Percentiles rank a stretch among this genome's conserved stretches.
Conservation (phyloP, 2,888 invertebrate genomes). For the Drosophila mimica region DNA sequence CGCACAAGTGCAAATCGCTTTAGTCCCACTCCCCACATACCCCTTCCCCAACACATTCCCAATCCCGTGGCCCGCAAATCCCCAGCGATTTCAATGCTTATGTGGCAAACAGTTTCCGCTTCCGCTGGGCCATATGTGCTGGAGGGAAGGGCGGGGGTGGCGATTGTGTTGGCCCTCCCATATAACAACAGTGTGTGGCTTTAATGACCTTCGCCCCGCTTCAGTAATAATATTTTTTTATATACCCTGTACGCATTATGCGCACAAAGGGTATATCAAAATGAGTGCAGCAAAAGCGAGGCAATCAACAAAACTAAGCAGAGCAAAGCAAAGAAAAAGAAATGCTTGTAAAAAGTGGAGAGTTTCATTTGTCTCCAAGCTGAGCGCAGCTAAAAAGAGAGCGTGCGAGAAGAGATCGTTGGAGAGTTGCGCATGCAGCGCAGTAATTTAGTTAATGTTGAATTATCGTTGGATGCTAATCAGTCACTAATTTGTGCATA, state of each 20-base stretch:
- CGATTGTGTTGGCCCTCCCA: conserved; percentile 10
- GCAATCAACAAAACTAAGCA: background rate
- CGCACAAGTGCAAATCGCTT: conserved; percentile 78
- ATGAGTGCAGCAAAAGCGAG: background rate
- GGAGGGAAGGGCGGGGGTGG: background rate
- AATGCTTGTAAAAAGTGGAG: background rate
- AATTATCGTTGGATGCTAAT: too few species aligned
- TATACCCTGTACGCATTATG: conserved; percentile 1
- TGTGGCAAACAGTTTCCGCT: conserved; percentile 80
- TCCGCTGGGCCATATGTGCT: conserved; percentile 71
- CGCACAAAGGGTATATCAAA: background rate
- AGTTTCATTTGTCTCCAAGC: background rate
- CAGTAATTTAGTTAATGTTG: too few species aligned
- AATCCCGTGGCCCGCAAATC: conserved; percentile 42
- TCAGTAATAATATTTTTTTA: conserved; percentile 36
- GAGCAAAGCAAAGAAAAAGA: background rate
- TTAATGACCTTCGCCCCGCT: conserved; percentile 73
- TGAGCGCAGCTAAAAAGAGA: background rate
- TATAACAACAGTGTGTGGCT: conserved; percentile 44
- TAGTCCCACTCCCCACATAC: conserved; percentile 5
- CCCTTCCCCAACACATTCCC: background rate
- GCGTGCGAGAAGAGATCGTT: background rate
- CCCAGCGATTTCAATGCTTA: conserved; percentile 66
- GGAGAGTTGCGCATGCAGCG: background rate
- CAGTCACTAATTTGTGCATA: background rate